phyloP scores from a whole-genome alignment of 2,888 invertebrate genomes.

The Cerceris ruficornis region DNA sequence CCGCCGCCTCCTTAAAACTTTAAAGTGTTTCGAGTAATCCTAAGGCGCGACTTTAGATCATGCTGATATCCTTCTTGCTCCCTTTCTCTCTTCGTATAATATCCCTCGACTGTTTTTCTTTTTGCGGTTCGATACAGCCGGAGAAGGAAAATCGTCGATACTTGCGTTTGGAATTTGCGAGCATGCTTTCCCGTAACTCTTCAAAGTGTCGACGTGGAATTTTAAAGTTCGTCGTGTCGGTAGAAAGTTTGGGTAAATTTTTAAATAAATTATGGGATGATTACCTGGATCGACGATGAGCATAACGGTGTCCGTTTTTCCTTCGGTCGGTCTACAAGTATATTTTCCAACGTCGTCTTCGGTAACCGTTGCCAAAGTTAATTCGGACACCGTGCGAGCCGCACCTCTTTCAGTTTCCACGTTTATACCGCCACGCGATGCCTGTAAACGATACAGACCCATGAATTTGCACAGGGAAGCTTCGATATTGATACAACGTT shows the following conservation, averaged over 20 bases:
- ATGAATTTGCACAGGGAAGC: slow-evolving; percentile 6
- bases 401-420: slow-evolving; percentile 86
- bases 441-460: slow-evolving; percentile 72
- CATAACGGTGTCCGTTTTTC: slow-evolving; percentile 84
- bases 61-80: slow-evolving; percentile 22
- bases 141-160: slow-evolving; percentile 45
- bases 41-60: slow-evolving; percentile 66
- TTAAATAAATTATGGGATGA: not conserved
- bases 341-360: slow-evolving; percentile 84
- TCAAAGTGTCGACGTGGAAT: not conserved
- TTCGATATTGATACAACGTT: not conserved
- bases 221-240: no score
- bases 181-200: not conserved
- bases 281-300: slow-evolving; percentile 84
- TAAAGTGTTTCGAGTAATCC: slow-evolving; percentile 72
- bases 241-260: not conserved
- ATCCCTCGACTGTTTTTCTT: not conserved
- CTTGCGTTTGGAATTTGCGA: slow-evolving; percentile 5
- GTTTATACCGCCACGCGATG: slow-evolving; percentile 84
- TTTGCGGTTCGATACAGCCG: slow-evolving; percentile 16
- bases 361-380: slow-evolving; percentile 85
- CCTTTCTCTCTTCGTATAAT: not conserved
- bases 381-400: slow-evolving; percentile 84
- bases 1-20: slow-evolving; percentile 73
- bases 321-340: slow-evolving; percentile 86